These are phyloP conservation scores for Melitaea athalia DNA, from an alignment of 2,888 invertebrate species.

Conservation along the genomic window DNA sequence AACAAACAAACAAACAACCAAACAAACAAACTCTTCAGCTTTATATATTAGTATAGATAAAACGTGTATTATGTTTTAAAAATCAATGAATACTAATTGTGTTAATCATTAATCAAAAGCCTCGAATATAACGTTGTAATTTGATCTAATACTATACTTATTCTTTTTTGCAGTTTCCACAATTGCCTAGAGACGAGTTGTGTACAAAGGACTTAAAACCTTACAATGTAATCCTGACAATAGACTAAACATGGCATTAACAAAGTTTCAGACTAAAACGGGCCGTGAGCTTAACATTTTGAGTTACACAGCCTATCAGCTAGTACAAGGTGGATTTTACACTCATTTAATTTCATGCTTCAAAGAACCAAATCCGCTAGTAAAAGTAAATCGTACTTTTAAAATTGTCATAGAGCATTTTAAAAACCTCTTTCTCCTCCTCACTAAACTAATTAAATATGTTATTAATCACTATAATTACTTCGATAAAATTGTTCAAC, in stretches of 20 bases:
- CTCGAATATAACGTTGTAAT: neutral
- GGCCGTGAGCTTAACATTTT: slow-evolving; percentile 43
- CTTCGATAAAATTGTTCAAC: neutral
- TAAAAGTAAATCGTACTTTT: slow-evolving; percentile 37
- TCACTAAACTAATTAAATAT: neutral
- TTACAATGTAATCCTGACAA: slow-evolving; percentile 26
- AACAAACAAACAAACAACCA: too few relatives aligned
- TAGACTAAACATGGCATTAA: slow-evolving; percentile 43
- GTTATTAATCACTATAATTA: slow-evolving; percentile 1
- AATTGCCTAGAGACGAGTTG: neutral
- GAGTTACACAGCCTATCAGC: slow-evolving; percentile 65
- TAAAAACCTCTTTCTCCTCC: slow-evolving; percentile 9
- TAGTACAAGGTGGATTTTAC: slow-evolving; percentile 60
- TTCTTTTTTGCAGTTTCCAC: neutral
- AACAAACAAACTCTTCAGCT: too few relatives aligned
- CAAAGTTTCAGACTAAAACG: slow-evolving; percentile 36
- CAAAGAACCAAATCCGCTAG: slow-evolving; percentile 49
- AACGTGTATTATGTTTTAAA: neutral
- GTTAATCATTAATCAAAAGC: too few relatives aligned
- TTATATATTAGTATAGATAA: too few relatives aligned
- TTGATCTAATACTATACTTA: neutral
- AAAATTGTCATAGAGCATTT: neutral
- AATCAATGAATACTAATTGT: too few relatives aligned
- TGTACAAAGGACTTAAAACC: slow-evolving; percentile 5
- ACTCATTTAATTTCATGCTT: slow-evolving; percentile 64